Percentiles rank a stretch among this genome's conserved stretches.
Conservation (phyloP, 2,888 invertebrate genomes). For the Eubasilissa splendida region DNA sequence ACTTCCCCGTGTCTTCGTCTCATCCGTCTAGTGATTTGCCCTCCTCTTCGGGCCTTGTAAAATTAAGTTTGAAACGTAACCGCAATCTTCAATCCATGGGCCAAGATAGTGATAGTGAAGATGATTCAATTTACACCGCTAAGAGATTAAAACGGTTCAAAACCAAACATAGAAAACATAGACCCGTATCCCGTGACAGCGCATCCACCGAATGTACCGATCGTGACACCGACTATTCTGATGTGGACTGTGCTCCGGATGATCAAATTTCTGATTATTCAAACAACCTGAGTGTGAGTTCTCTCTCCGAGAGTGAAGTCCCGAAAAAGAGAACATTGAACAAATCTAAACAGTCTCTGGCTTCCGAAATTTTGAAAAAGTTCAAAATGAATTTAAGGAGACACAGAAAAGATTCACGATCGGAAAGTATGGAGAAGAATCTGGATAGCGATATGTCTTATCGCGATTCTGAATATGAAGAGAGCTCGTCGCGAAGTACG, state of each 20-base stretch:
- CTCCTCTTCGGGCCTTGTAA: conserved; percentile 53
- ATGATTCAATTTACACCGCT: neutral
- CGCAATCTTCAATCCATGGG: neutral
- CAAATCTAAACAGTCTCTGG: conserved; percentile 37
- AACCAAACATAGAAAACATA: conserved; percentile 25
- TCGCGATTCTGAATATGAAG: neutral
- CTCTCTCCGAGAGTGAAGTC: conserved; percentile 6
- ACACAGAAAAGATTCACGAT: neutral
- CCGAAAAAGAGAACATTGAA: neutral
- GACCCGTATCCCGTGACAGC: conserved; percentile 32
- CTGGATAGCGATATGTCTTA: conserved; percentile 2
- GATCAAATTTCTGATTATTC: conserved; percentile 5
- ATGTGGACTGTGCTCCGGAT: conserved; percentile 6
- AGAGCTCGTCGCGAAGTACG: conserved; percentile 10
- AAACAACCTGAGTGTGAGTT: conserved; percentile 14
- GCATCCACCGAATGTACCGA: conserved; percentile 54
- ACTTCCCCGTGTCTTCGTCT: neutral
- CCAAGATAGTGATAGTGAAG: conserved; percentile 48
- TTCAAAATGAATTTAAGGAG: conserved; percentile 39
- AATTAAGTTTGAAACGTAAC: conserved; percentile 48
- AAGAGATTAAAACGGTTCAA: conserved; percentile 35
- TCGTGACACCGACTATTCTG: conserved; percentile 48
- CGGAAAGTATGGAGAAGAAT: neutral
- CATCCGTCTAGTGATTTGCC: conserved; percentile 37
- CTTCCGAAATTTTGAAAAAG: conserved; percentile 42